Base-by-base conservation (phyloP, 2,888 invertebrate species). In the Xestia xanthographa region DNA sequence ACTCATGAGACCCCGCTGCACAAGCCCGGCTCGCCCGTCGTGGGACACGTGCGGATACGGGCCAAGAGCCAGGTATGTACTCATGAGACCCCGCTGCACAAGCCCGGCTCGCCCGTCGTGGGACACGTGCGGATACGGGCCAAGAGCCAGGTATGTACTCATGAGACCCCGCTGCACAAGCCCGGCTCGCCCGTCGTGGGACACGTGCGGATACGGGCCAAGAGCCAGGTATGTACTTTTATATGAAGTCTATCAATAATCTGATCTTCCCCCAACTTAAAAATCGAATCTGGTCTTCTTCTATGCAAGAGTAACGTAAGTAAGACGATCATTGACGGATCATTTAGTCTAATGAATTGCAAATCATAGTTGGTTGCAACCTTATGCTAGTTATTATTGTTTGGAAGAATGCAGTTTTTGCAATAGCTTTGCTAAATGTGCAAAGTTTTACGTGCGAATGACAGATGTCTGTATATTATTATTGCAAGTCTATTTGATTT, bases 71-170 rank as follows among this genome's bases (percentile, higher is more conserved):
- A 99, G 98, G 99, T 98, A 76, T 12, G 74, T 38, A 29, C 26
- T 48, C 48, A 45, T 41, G 99, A 99, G 96, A 99, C 99, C 90
- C 98, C 98, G 50, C 97, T 99, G 83, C 98, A 98, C 95, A 98
- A 98, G 92, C 97, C 98, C 20, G 97, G 98, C 90, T 98, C 99
- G 62, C 98, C 99, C 72, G 99, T 99, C 26, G 98, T 98, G 26
- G 99, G 99, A 0, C 99, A 99, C 94, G 99, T 99, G 93, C 97
- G 99, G 87, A 99, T 99, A 89, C 97, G 99, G 83, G 99, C 99
- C 79, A 99, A 99, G 97, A 99, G 99, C 92, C 99, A 99, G 98
- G 99, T 98, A 76, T 12, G 74, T 38, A 29, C 26, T 48, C 48
- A 45, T 41, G 99, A 99, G 96, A 99, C 99, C 90, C 98, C 98